A percentile compares a stretch with the other conserved stretches of the same genome.
Evolutionary conservation across 2,797 vertebrate species (phyloP).

Genomic region (Poliocrania exsul): DNA sequence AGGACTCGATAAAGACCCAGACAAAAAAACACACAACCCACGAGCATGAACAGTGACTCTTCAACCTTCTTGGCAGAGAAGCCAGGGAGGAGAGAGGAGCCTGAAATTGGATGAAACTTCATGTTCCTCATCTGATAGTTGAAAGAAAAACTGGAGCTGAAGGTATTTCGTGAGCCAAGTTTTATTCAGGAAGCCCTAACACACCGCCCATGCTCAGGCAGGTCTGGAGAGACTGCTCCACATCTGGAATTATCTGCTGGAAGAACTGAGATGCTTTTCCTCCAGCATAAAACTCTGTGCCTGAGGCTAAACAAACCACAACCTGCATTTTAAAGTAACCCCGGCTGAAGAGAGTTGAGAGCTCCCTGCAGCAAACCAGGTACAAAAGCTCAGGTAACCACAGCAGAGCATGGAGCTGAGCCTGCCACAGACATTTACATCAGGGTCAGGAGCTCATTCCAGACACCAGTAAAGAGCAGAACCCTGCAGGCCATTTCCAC

Average conservation of each 20-base stretch:
- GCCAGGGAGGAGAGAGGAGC: neutral
- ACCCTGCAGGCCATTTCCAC: neutral
- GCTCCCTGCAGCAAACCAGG: neutral
- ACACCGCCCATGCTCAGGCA: neutral
- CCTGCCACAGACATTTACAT: neutral
- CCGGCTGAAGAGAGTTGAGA: neutral
- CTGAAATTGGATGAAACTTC: neutral
- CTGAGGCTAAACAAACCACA: neutral
- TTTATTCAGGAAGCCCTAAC: neutral
- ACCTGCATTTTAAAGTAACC: neutral
- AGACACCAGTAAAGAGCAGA: neutral
- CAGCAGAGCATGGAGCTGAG: neutral
- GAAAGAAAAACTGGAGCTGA: neutral
- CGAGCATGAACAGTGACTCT: neutral
- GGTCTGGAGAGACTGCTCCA: neutral
- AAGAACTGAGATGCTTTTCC: neutral
- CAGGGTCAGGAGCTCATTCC: neutral
- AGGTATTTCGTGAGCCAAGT: neutral
- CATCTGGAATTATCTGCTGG: neutral
- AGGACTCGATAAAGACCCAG: neutral
- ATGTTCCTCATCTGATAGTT: accelerated
- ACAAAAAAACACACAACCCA: neutral
- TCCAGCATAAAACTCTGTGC: neutral
- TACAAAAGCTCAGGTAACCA: neutral
- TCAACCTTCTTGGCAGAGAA: neutral